Evolutionary conservation across 2,113 vertebrate species (phyloP), one percentile per base, ranked within the genome.

Genomic region (Halichoerus grypus): DNA sequence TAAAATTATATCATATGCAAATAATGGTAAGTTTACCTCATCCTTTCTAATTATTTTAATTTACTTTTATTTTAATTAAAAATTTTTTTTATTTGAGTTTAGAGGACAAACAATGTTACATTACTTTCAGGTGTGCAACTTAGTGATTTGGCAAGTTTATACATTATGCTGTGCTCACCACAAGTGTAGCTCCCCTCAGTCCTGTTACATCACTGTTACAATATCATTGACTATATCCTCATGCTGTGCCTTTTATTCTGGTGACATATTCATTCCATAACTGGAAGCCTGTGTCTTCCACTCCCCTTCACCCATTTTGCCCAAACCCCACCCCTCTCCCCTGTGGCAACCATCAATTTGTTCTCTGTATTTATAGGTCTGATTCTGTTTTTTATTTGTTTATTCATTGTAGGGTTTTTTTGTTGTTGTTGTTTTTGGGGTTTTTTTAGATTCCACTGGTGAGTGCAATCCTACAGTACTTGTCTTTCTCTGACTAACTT

Each of bases 1-100:
- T 77, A 92, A 95, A 94, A 92, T 87, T 88, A 49, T 42, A 63
- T 94, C 36, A 61, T 53, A 67, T 65, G n/a, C 36, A 89, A 81
- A 36, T 71, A 84, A 55, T 69, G 42, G 63, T 51, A 69, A 36
- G 21, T 79, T 91, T 90, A 59, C 13, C 19, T 86, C 26, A 26
- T 86, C 4, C 39, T 91, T 91, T 91, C 36, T 42, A 72, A 42
- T 72, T 72, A 39, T 42, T 72, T 72, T 39, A 24, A 72, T 24
- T 72, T 39, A 72, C 36, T 39, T 72, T 72, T 21, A 63, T 28
- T 72, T 42, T 39, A 72, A 72, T 72, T 72, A 31, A 71, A 71
- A 69, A 22, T 1, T 14, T 42, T 39, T 72, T 72, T 12, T 12
- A 72, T 72, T 72, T 72, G 36, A 42, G 71, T 72, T 72, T 72